Percentiles rank a stretch among this genome's conserved stretches.
Evolutionary conservation across 2,888 invertebrate genomes (phyloP).

Genomic region (Nomada ferruginata): DNA sequence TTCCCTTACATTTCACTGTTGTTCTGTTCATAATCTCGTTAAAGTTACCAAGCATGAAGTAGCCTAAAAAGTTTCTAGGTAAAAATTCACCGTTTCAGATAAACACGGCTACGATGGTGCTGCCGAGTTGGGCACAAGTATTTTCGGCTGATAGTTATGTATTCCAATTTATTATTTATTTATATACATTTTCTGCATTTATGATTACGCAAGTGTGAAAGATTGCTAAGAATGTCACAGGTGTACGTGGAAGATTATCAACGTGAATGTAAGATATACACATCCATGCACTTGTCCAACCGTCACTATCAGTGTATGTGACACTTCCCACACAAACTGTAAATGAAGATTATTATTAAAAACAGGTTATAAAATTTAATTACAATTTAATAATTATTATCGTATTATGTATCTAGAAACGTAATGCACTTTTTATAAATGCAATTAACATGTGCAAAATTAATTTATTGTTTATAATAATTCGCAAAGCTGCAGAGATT

Average conservation of each 20-base stretch:
- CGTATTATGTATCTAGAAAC: background rate
- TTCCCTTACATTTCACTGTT: background rate
- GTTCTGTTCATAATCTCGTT: background rate
- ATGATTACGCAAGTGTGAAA: slow-evolving; percentile 44
- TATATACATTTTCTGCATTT: slow-evolving; percentile 10
- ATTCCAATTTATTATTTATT: slow-evolving; percentile 33
- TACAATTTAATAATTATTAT: background rate
- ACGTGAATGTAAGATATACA: background rate
- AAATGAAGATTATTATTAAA: slow-evolving; percentile 18
- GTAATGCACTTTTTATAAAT: background rate
- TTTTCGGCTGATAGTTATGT: slow-evolving; percentile 4
- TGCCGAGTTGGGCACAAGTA: background rate
- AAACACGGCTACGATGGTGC: background rate
- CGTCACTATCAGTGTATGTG: slow-evolving; percentile 1
- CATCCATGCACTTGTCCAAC: background rate
- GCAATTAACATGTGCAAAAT: background rate
- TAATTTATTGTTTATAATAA: background rate
- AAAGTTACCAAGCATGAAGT: background rate
- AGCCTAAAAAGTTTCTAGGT: slow-evolving; percentile 18
- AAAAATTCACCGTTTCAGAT: background rate
- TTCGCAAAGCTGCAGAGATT: background rate
- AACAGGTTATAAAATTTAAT: slow-evolving; percentile 4
- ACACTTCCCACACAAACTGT: slow-evolving; percentile 6
- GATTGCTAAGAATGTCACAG: background rate
- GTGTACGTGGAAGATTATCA: background rate